A percentile compares a stretch with the other conserved stretches of the same genome.
Evolutionary conservation across 2,888 invertebrate genomes (phyloP).

Genomic region (Lobophora halterata): DNA sequence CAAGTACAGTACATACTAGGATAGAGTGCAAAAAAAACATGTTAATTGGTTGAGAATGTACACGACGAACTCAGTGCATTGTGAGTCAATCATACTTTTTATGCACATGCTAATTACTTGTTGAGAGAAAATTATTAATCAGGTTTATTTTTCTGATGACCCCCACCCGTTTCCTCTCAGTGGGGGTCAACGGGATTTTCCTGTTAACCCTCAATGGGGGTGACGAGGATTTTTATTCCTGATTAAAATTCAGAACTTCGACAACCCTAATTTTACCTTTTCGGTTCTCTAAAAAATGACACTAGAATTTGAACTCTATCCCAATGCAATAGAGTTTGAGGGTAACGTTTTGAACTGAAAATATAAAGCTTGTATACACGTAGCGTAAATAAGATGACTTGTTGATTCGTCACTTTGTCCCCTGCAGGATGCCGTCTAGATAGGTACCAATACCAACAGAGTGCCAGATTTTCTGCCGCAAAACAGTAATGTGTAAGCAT

Average conservation of each 20-base stretch:
- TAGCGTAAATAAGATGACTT: too few species aligned
- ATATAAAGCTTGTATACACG: constrained; percentile 14
- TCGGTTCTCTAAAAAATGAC: neutral
- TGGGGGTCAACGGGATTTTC: too few species aligned
- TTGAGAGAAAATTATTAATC: constrained; percentile 5
- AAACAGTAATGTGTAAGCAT: too few species aligned
- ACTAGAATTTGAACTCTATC: constrained; percentile 9
- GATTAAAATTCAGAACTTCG: constrained; percentile 6
- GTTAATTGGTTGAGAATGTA: constrained; percentile 10
- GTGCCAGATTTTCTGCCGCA: too few species aligned
- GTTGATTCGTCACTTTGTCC: constrained; percentile 17
- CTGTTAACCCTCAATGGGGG: too few species aligned
- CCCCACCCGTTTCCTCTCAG: too few species aligned
- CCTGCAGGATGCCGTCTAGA: too few species aligned
- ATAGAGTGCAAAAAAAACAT: constrained; percentile 4
- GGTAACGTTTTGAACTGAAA: neutral
- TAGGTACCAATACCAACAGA: too few species aligned
- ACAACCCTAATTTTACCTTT: constrained; percentile 18
- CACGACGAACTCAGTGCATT: constrained; percentile 14
- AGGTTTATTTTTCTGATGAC: too few species aligned
- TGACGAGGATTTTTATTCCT: too few species aligned
- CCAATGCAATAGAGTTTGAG: neutral
- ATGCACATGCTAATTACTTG: constrained; percentile 5
- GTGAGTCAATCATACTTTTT: constrained; percentile 23
- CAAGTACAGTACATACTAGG: too few species aligned